phyloP scores from a whole-genome alignment of 2,113 vertebrate species.

The Bos javanicus region DNA sequence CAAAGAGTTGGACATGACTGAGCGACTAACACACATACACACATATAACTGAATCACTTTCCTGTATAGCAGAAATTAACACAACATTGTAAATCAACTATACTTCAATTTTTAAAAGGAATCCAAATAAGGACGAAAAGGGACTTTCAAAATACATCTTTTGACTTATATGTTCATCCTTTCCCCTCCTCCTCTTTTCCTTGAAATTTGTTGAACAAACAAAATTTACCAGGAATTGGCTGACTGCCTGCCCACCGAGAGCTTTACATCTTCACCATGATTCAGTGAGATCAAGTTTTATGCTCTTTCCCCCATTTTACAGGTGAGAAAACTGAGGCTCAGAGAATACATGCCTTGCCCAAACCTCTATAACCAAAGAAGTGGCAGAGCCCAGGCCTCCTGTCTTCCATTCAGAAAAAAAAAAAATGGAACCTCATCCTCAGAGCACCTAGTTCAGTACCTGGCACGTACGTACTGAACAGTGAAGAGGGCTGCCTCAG shows the following conservation, averaged over 20 bases:
- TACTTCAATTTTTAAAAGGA: background rate
- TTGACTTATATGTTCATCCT: background rate
- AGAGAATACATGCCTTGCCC: background rate
- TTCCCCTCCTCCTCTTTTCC: background rate
- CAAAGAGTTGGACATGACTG: background rate
- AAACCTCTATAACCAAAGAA: background rate
- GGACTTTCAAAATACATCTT: background rate
- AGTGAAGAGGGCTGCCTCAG: background rate
- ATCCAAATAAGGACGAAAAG: background rate
- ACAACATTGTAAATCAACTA: background rate
- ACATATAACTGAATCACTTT: background rate
- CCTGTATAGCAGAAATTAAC: background rate
- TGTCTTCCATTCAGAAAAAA: background rate
- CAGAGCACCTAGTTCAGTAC: background rate
- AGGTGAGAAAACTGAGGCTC: background rate
- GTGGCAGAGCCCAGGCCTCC: background rate
- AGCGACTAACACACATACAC: background rate
- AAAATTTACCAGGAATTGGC: background rate
- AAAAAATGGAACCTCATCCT: background rate
- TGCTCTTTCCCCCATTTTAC: background rate
- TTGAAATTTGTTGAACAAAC: background rate
- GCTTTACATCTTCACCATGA: background rate
- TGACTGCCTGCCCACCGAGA: background rate
- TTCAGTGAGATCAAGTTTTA: background rate
- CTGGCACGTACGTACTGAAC: rapidly evolving